phyloP scores from a whole-genome alignment of 2,797 vertebrate genomes.

The Coregonus ussuriensis region DNA sequence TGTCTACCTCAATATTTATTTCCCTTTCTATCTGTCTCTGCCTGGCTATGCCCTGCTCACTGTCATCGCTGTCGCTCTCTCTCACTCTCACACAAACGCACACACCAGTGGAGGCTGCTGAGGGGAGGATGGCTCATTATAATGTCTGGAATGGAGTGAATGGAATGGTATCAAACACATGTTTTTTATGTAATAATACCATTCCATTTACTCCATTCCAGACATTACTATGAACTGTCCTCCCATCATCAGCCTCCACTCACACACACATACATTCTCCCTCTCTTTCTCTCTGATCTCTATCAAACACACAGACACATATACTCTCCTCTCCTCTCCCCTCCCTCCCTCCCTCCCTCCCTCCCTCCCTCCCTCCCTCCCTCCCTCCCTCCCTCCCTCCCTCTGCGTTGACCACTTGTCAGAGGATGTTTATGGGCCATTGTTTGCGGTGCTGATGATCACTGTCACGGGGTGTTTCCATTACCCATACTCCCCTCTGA shows the following conservation, averaged over 20 bases:
- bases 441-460: constrained; percentile 81
- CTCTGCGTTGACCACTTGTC: constrained; percentile 69
- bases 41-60: constrained; percentile 39
- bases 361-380: neutral
- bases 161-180: too few relatives aligned
- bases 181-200: too few relatives aligned
- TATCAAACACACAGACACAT: too few relatives aligned
- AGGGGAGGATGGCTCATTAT: too few relatives aligned
- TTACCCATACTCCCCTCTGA: constrained; percentile 74
- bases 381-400: neutral
- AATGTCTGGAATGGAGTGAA: too few relatives aligned
- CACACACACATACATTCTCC: constrained; percentile 28
- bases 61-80: neutral
- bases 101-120: neutral
- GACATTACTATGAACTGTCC: too few relatives aligned
- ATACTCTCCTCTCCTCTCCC: neutral
- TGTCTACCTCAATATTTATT: neutral
- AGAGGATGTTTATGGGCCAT: constrained; percentile 81
- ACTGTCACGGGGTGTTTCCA: constrained; percentile 80
- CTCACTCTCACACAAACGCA: neutral
- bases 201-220: too few relatives aligned
- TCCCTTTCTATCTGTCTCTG: neutral
- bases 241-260: constrained; percentile 33
- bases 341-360: neutral
- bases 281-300: too few relatives aligned